Evolutionary conservation across 1,140 invertebrate species (phyloP).

Genomic region (Drosophila lacteicornis): DNA sequence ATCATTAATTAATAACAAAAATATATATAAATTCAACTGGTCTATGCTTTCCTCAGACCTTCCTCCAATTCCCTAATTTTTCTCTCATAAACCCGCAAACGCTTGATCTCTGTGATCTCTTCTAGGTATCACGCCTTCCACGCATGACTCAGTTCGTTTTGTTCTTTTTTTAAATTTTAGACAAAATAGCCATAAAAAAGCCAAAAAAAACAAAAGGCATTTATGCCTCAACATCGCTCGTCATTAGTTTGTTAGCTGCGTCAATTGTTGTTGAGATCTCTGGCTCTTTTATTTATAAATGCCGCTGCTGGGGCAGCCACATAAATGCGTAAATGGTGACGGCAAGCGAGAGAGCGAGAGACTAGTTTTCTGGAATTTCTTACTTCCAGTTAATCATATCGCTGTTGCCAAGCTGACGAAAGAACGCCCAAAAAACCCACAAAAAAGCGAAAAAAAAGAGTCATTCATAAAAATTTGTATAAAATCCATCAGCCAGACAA

Average conservation of each 20-base stretch:
- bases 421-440: slow-evolving; percentile 6
- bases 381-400: slow-evolving; percentile 15
- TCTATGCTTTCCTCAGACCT: background rate
- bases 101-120: slow-evolving; percentile 25
- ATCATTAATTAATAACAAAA: background rate
- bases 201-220: slow-evolving; percentile 3
- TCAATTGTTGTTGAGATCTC: slow-evolving; percentile 28
- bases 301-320: slow-evolving; percentile 35
- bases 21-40: background rate
- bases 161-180: slow-evolving; percentile 41
- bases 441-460: slow-evolving; percentile 8
- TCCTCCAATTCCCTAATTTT: slow-evolving; percentile 4
- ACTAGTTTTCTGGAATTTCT: slow-evolving; percentile 43
- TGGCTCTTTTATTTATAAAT: slow-evolving; percentile 44
- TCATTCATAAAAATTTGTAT: slow-evolving; percentile 50
- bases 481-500: slow-evolving; percentile 21
- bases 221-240: slow-evolving; percentile 34
- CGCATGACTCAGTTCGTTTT: slow-evolving; percentile 65
- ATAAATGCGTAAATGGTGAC: slow-evolving; percentile 40
- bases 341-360: slow-evolving; percentile 7
- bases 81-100: background rate
- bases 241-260: slow-evolving; percentile 49
- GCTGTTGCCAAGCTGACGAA: slow-evolving; percentile 34
- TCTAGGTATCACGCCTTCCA: slow-evolving; percentile 65
- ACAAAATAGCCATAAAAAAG: slow-evolving; percentile 35